Conservation (phyloP, 2,113 vertebrate genomes). For the Dicaeum eximium region DNA sequence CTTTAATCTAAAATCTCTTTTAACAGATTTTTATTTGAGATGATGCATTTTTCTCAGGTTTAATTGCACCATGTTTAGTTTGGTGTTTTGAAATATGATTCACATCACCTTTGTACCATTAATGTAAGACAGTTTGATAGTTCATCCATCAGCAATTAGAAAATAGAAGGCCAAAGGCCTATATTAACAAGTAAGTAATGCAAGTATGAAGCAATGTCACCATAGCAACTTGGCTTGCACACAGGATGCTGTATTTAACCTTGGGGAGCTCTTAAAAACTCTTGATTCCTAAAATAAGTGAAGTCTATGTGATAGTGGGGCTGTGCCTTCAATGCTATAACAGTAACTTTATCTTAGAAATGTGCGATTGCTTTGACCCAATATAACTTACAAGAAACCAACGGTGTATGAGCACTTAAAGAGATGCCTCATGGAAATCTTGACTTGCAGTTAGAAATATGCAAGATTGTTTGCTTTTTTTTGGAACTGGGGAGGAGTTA, state of each 20-base stretch:
- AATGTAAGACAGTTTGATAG: constrained; percentile 23
- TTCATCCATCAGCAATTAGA: constrained; percentile 15
- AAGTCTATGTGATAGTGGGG: neutral
- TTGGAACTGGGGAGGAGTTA: neutral
- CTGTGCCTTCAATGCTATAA: neutral
- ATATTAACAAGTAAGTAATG: constrained; percentile 40
- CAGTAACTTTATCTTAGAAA: constrained; percentile 23
- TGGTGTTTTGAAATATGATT: constrained; percentile 1
- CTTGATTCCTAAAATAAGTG: constrained; percentile 47
- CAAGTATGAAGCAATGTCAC: constrained; percentile 33
- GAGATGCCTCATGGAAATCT: neutral
- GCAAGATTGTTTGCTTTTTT: neutral
- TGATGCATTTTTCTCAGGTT: neutral
- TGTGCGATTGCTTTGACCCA: neutral
- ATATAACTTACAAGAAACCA: neutral
- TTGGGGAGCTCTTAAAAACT: constrained; percentile 44
- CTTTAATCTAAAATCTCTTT: neutral
- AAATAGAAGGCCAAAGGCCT: constrained; percentile 22
- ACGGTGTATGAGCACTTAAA: neutral
- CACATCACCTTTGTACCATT: constrained; percentile 1
- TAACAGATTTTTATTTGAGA: neutral
- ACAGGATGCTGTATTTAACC: constrained; percentile 51
- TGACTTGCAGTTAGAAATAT: neutral
- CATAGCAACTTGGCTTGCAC: constrained; percentile 51
- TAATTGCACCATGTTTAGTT: neutral